These are phyloP conservation scores for Sebastes oblongus DNA, from an alignment of 2,797 vertebrate genomes.

Conservation along the genomic window DNA sequence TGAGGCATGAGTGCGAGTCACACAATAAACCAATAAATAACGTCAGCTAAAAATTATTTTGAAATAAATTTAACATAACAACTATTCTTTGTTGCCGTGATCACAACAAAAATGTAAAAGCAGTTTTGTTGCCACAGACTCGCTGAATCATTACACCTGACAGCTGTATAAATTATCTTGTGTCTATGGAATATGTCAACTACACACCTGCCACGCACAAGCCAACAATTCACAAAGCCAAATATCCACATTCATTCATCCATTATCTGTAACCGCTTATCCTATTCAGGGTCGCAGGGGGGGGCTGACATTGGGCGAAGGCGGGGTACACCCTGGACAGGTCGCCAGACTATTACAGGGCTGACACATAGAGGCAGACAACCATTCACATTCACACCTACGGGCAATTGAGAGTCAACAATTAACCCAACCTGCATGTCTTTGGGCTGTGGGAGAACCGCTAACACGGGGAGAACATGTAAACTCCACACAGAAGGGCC, in stretches of 20 bases:
- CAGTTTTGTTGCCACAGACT: not conserved
- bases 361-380: too few relatives aligned
- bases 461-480: too few relatives aligned
- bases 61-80: not conserved
- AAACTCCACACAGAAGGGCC: too few relatives aligned
- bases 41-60: conserved; percentile 18
- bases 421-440: too few relatives aligned
- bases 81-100: not conserved
- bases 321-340: too few relatives aligned
- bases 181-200: not conserved
- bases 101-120: not conserved
- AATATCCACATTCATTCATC: not conserved
- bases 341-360: too few relatives aligned
- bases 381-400: too few relatives aligned
- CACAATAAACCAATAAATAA: conserved; percentile 39
- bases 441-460: too few relatives aligned
- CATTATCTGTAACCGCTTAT: too few relatives aligned
- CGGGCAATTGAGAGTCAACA: too few relatives aligned
- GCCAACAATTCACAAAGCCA: not conserved
- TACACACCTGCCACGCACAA: not conserved
- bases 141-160: not conserved
- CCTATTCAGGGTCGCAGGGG: too few relatives aligned
- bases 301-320: too few relatives aligned
- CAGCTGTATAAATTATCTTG: not conserved
- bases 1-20: conserved; percentile 9